These are phyloP conservation scores for Rhinogobio ventralis DNA, from an alignment of 2,797 vertebrate species.

Conservation along the genomic window DNA sequence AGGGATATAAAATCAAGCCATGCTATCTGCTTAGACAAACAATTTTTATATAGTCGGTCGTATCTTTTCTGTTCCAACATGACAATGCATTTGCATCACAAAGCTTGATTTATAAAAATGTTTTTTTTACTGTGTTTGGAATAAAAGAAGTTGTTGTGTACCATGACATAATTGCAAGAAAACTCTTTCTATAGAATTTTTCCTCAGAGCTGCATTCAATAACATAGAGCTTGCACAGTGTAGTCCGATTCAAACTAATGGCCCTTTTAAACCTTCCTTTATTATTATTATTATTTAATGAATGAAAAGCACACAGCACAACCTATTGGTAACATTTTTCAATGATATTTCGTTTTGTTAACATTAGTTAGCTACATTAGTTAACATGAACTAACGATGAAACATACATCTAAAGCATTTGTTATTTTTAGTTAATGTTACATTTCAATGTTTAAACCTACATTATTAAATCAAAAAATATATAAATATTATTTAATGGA, in stretches of 20 bases:
- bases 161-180: not conserved
- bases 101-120: not conserved
- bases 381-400: not conserved
- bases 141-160: not conserved
- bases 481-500: not conserved
- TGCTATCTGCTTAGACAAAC: slow-evolving; percentile 10
- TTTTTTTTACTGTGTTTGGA: not conserved
- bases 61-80: not conserved
- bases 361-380: not conserved
- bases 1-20: not conserved
- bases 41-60: not conserved
- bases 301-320: not conserved
- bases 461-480: not conserved
- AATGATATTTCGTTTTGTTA: not conserved
- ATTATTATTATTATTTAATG: not conserved
- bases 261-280: not conserved
- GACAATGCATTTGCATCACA: not conserved
- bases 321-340: not conserved
- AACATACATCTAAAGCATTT: not conserved
- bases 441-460: not conserved
- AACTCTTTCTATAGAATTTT: not conserved
- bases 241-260: not conserved
- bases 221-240: no score
- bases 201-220: no score
- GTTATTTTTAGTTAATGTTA: not conserved